Conservation (phyloP, 2,888 invertebrate species). For the Synanthedon formicaeformis region DNA sequence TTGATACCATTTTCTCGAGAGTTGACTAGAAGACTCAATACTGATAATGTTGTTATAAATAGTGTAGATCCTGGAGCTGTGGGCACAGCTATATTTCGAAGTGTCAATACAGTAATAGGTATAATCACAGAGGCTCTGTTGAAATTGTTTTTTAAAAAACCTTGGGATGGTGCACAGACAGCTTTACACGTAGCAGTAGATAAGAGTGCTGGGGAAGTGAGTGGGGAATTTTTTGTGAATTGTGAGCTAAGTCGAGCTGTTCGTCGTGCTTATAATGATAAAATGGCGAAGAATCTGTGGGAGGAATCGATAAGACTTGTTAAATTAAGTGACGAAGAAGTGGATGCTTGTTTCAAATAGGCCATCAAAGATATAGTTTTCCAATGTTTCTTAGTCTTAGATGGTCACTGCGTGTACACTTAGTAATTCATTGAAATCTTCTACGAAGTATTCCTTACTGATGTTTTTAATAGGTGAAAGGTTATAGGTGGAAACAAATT, state of each 20-base stretch:
- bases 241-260: slow-evolving; percentile 73
- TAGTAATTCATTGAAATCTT: too few species aligned
- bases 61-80: slow-evolving; percentile 88
- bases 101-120: slow-evolving; percentile 50
- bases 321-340: slow-evolving; percentile 74
- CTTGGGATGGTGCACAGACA: slow-evolving; percentile 85
- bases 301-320: slow-evolving; percentile 79
- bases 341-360: slow-evolving; percentile 60
- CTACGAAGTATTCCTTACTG: too few species aligned
- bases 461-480: too few species aligned
- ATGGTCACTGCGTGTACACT: too few species aligned
- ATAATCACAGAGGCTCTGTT: slow-evolving; percentile 71
- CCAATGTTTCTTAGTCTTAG: background rate
- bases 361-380: background rate
- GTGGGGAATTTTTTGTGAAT: slow-evolving; percentile 83
- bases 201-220: slow-evolving; percentile 74
- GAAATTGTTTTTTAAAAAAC: slow-evolving; percentile 78
- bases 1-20: slow-evolving; percentile 79
- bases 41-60: slow-evolving; percentile 78
- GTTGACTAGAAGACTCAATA: slow-evolving; percentile 73
- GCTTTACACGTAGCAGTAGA: slow-evolving; percentile 79
- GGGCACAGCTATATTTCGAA: slow-evolving; percentile 79
- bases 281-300: slow-evolving; percentile 82
- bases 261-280: slow-evolving; percentile 73
- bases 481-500: too few species aligned